phyloP scores from a whole-genome alignment of 2,888 invertebrate genomes.

The Tigriopus californicus region DNA sequence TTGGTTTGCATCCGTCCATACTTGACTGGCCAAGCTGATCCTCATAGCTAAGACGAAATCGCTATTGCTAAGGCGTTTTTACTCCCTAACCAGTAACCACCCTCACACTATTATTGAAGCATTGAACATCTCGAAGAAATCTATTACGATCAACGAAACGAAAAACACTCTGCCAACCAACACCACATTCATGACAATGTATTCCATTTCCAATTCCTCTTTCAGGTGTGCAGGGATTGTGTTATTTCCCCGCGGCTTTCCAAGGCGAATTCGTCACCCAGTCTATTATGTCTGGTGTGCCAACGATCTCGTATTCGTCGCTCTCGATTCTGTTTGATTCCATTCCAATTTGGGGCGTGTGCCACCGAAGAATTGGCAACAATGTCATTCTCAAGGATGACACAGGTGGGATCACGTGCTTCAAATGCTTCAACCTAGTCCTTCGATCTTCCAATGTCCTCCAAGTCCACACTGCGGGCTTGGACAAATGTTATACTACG shows the following conservation, averaged over 20 bases:
- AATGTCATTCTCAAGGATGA: conserved; percentile 42
- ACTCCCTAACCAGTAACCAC: too few species aligned
- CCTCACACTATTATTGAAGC: too few species aligned
- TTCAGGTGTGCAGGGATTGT: conserved; percentile 27
- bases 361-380: conserved; percentile 38
- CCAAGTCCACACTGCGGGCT: conserved; percentile 38
- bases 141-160: too few species aligned
- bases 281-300: conserved; percentile 19
- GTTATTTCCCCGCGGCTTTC: conserved; percentile 43
- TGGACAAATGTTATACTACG: conserved; percentile 41
- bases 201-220: neutral
- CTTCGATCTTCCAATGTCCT: conserved; percentile 40
- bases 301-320: conserved; percentile 36
- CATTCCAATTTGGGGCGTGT: conserved; percentile 45
- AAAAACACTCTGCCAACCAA: too few species aligned
- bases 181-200: too few species aligned
- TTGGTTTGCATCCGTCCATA: too few species aligned
- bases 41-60: too few species aligned
- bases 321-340: conserved; percentile 42
- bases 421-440: conserved; percentile 40
- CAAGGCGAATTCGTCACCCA: conserved; percentile 45
- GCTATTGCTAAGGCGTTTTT: too few species aligned
- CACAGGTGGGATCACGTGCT: conserved; percentile 37
- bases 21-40: too few species aligned
- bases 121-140: too few species aligned